A percentile compares a stretch with the other conserved stretches of the same genome.
These are phyloP conservation scores for Hephaestus fuliginosus DNA, from an alignment of 2,797 vertebrate genomes.

Conservation along the genomic window DNA sequence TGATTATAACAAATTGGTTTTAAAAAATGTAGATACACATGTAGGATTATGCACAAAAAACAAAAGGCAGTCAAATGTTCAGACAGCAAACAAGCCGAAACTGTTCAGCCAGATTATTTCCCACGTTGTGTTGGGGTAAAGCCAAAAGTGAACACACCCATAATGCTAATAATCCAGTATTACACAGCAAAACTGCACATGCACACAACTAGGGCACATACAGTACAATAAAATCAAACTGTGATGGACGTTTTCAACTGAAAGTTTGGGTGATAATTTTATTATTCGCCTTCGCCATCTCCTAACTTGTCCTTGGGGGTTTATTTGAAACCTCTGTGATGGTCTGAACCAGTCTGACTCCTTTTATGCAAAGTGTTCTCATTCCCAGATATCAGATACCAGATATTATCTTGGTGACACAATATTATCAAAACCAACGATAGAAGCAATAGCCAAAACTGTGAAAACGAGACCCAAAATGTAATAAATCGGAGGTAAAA, in stretches of 20 bases:
- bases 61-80: neutral
- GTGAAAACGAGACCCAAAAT: constrained; percentile 19
- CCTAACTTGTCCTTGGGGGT: neutral
- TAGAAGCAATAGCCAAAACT: neutral
- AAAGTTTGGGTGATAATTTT: neutral
- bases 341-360: neutral
- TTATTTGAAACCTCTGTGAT: constrained; percentile 5
- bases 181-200: neutral
- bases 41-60: too few species aligned
- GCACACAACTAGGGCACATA: neutral
- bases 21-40: too few species aligned
- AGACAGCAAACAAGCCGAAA: constrained; percentile 6
- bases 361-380: constrained; percentile 1
- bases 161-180: neutral
- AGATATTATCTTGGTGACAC: neutral
- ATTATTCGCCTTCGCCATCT: neutral
- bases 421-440: constrained; percentile 1
- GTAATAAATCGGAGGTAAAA: neutral
- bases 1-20: neutral
- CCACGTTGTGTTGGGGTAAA: neutral
- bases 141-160: neutral
- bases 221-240: neutral
- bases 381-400: constrained; percentile 3
- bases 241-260: constrained; percentile 18
- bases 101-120: neutral